These are phyloP conservation scores for Brachyptera putata DNA, from an alignment of 2,888 invertebrate species.

Conservation along the genomic window DNA sequence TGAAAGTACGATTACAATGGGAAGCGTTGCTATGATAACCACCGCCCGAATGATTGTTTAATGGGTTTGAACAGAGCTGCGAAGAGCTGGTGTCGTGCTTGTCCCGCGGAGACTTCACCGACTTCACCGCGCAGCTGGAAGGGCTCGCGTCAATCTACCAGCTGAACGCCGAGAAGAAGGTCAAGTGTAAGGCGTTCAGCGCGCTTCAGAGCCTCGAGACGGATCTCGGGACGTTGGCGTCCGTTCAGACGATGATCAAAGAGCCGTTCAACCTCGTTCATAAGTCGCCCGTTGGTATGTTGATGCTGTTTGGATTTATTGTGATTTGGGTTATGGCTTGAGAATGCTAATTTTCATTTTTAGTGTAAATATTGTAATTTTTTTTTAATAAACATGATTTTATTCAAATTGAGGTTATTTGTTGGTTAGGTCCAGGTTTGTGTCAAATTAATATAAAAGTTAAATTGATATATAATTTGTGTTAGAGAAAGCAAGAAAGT, in stretches of 20 bases:
- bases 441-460: too few relatives aligned
- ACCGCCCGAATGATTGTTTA: not conserved
- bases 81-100: constrained; percentile 82
- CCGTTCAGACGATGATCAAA: constrained; percentile 69
- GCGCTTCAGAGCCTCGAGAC: constrained; percentile 88
- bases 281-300: constrained; percentile 79
- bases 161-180: constrained; percentile 89
- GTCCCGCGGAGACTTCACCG: constrained; percentile 81
- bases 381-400: too few relatives aligned
- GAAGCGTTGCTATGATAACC: too few relatives aligned
- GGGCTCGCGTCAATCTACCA: constrained; percentile 88
- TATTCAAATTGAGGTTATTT: too few relatives aligned
- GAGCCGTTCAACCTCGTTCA: constrained; percentile 71
- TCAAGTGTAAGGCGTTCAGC: constrained; percentile 89
- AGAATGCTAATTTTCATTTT: too few relatives aligned
- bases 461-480: too few relatives aligned
- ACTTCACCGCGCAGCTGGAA: constrained; percentile 90
- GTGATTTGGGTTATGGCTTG: too few relatives aligned
- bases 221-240: constrained; percentile 77
- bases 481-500: too few relatives aligned
- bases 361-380: too few relatives aligned
- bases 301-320: too few relatives aligned
- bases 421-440: too few relatives aligned
- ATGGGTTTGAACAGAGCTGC: constrained; percentile 61
- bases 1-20: too few relatives aligned